Conservation (phyloP, 2,797 vertebrate genomes). For the Remorina albescens region DNA sequence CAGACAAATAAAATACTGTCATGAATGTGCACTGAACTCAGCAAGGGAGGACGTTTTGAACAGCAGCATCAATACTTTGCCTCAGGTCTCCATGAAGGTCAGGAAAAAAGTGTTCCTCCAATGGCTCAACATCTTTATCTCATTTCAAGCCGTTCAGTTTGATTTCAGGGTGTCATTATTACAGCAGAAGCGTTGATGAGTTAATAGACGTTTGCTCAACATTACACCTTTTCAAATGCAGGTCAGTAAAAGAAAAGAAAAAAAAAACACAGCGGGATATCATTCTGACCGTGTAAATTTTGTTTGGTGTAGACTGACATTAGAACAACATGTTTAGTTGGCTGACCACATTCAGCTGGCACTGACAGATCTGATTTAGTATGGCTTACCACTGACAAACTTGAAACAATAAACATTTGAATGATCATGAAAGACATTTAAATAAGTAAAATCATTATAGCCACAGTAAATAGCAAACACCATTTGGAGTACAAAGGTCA, state of each 20-base stretch:
- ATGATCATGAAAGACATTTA: constrained; percentile 54
- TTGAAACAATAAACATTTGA: constrained; percentile 64
- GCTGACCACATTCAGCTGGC: constrained; percentile 61
- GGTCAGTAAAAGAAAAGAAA: constrained; percentile 4
- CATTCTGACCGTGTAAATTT: constrained; percentile 42
- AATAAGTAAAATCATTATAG: constrained; percentile 62
- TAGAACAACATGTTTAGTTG: constrained; percentile 61
- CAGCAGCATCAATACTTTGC: constrained; percentile 18
- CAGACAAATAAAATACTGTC: constrained; percentile 54
- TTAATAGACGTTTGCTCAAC: constrained; percentile 19
- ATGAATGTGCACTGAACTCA: constrained; percentile 42
- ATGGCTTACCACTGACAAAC: constrained; percentile 72
- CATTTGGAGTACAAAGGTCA: constrained; percentile 47
- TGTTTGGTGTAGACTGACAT: constrained; percentile 49
- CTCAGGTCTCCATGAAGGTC: constrained; percentile 7
- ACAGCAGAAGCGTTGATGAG: background rate
- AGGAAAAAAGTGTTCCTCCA: constrained; percentile 23
- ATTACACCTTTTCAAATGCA: constrained; percentile 18
- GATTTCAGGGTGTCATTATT: constrained; percentile 11
- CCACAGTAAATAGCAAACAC: constrained; percentile 55
- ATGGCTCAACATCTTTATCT: constrained; percentile 34
- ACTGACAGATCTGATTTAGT: constrained; percentile 71
- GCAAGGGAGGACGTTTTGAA: constrained; percentile 35
- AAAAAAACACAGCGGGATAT: constrained; percentile 10
- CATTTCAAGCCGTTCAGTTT: constrained; percentile 18